phyloP scores from a whole-genome alignment of 2,888 invertebrate species.

The Sinodicranocentrus sp. region DNA sequence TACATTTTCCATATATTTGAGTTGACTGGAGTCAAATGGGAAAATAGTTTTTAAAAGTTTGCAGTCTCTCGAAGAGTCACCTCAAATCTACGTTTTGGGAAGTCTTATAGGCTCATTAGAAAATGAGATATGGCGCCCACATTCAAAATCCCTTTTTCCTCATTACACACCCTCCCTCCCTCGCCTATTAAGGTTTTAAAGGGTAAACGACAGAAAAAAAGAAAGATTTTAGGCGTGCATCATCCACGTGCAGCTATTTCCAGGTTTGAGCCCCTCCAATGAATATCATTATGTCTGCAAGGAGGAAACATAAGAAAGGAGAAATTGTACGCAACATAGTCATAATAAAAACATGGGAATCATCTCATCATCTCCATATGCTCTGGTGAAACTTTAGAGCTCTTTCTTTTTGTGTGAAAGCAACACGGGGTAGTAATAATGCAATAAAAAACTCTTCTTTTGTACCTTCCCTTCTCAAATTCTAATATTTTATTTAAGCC shows the following conservation, averaged over 20 bases:
- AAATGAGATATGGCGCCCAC: too few relatives aligned
- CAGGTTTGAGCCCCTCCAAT: not conserved
- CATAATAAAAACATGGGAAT: slow-evolving; percentile 17
- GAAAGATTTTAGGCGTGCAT: not conserved
- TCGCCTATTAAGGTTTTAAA: too few relatives aligned
- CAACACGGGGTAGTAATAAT: slow-evolving; percentile 13
- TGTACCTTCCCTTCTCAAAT: slow-evolving; percentile 10
- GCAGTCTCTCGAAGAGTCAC: too few relatives aligned
- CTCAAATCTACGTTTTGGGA: too few relatives aligned
- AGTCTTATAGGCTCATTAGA: too few relatives aligned
- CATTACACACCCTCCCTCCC: not conserved
- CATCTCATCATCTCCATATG: not conserved
- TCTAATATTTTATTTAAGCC: slow-evolving; percentile 57
- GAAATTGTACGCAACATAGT: not conserved
- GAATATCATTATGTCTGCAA: slow-evolving; percentile 5
- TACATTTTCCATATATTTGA: too few relatives aligned
- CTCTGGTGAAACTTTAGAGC: not conserved
- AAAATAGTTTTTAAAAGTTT: too few relatives aligned
- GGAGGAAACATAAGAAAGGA: not conserved
- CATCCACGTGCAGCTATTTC: not conserved
- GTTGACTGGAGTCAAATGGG: too few relatives aligned
- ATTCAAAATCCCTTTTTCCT: not conserved
- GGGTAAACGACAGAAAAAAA: not conserved
- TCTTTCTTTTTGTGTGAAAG: not conserved
- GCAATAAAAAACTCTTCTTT: slow-evolving; percentile 43